Base-by-base conservation (phyloP, 2,888 invertebrate species). In the Sphinx pinastri region DNA sequence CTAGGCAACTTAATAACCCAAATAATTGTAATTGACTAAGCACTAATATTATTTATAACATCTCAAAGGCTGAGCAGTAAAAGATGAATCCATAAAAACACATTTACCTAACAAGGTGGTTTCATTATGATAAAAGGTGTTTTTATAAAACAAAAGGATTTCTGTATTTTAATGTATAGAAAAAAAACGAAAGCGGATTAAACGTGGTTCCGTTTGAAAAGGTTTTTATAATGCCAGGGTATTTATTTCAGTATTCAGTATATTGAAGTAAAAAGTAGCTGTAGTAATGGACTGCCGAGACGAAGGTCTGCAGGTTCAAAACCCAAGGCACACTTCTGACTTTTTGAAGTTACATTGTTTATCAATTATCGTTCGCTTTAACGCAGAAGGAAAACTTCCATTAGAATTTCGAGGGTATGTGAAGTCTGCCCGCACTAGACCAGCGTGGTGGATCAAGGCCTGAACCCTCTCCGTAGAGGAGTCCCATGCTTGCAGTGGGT, bases 81-180 rank as follows among this genome's bases (percentile, higher is more conserved):
- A n/a, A 55, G 25, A 55, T 38, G 38, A 60, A 10, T 38, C n/a
- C n/a, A 38, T 45, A 16, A 60, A 60, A 60, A n/a, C 45, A n/a
- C 8, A n/a, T 45, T 38, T n/a, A 60, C 45, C 45, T 38, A 54
- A 54, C 54, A 54, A 55, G 60, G 38, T n/a, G 8, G n/a, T 3
- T 60, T 60, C 60, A 60, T 60, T 60, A 60, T 13, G 45, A 45
- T 45, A n/a, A 60, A 60, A 60, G 45, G 58, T 13, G 55, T 25
- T 16, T 19, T 16, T 60, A 38, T n/a, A 11, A 45, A 60, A 60
- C 60, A 60, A 60, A 60, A 45, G 60, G 38, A 38, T 60, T 31
- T 58, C 8, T n/a, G 57, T n/a, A 8, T 60, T 16, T 60, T 45
- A 45, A 60, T 60, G 60, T 60, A 16, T 45, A 10, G 38, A 16